Evolutionary conservation across 1,140 invertebrate genomes (phyloP), one percentile per base, ranked within the genome.

Genomic region (Mya arenaria): DNA sequence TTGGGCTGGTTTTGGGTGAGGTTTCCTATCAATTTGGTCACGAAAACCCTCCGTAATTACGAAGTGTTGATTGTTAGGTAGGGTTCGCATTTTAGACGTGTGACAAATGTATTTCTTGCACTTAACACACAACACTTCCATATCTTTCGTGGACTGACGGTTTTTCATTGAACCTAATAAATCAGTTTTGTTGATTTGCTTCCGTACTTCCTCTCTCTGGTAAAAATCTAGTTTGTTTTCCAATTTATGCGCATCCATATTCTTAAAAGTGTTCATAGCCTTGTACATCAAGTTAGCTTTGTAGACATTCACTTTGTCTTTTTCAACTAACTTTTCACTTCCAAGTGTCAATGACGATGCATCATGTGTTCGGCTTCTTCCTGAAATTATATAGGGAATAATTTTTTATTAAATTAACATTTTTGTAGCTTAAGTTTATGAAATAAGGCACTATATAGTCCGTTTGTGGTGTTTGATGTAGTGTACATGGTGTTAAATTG

Each of bases 211-310:
- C 32, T 73, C 66, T 17, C 15, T 44, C 28, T 82, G 79, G 32
- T 48, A 66, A 1, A 4, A 0, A 0, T 30, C 63, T n/a, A 82
- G 34, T 41, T 72, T 82, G 44, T 60, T 48, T 1, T 82, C 37
- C 1, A 73, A 19, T 5, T 44, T 2, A 19, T 52, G 69, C 19
- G 34, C 32, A 52, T 63, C 56, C 0, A 82, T 23, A 15, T 65
- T 25, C 66, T 72, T 82, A 19, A 82, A n/a, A 0, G 1, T 41
- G 8, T 73, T 37, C 28, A 82, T 5, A 15, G 56, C 79, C 37
- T 68, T 0, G 25, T 82, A 52, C 79, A 82, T 82, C 68, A 82
- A 62, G 17, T 66, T 58, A 13, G 66, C 79, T n/a, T 82, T 82
- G 58, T 82, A 82, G 3, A 41, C 41, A 36, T 72, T 82, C 17